Evolutionary conservation across 2,113 vertebrate species (phyloP).

Genomic region (Formicarius rufipectus): DNA sequence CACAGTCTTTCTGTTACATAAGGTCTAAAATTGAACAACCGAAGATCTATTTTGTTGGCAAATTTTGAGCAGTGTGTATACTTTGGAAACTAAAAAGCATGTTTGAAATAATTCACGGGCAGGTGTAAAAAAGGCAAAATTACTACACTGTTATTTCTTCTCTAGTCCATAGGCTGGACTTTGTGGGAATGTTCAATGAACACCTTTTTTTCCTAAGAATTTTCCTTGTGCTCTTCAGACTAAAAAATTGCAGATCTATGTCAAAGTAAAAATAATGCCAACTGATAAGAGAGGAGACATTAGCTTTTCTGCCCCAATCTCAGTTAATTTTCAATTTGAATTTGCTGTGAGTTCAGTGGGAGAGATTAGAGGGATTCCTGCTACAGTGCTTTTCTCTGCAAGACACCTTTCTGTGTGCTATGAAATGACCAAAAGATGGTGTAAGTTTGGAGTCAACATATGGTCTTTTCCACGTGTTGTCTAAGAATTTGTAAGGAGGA

Average conservation of each 20-base stretch:
- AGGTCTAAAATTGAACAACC: neutral
- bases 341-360: neutral
- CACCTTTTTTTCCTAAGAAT: neutral
- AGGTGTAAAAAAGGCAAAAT: neutral
- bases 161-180: neutral
- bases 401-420: neutral
- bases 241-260: neutral
- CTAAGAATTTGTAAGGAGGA: neutral
- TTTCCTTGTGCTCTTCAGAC: neutral
- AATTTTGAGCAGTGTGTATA: neutral
- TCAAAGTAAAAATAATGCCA: neutral
- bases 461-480: neutral
- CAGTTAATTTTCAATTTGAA: constrained; percentile 11
- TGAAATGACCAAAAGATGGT: constrained; percentile 15
- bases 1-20: neutral
- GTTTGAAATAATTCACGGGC: neutral
- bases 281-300: neutral
- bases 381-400: neutral
- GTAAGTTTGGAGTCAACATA: neutral
- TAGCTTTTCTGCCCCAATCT: neutral
- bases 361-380: neutral
- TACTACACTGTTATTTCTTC: neutral
- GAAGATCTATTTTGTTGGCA: neutral
- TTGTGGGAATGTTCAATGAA: neutral
- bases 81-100: neutral